Evolutionary conservation across 2,888 invertebrate species (phyloP).

Genomic region (Acrobasis suavella): DNA sequence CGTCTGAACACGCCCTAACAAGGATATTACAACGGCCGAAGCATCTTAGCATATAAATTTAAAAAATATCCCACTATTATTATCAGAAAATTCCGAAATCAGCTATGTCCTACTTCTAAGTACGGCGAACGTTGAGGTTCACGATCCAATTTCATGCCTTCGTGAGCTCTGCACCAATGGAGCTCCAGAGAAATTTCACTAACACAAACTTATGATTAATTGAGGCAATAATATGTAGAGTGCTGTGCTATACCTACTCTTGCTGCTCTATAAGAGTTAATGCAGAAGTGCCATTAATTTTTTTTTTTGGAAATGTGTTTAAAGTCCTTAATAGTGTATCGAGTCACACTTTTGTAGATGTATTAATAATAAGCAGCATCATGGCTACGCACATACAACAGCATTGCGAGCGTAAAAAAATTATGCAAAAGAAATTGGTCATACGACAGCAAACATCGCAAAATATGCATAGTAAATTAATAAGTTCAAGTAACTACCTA

Average conservation of each 20-base stretch:
- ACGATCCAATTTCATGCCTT: constrained; percentile 79
- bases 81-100: constrained; percentile 52
- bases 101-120: constrained; percentile 63
- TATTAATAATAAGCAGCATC: too few relatives aligned
- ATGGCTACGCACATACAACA: too few relatives aligned
- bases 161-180: constrained; percentile 76
- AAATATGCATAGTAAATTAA: too few relatives aligned
- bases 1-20: neutral
- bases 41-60: constrained; percentile 12
- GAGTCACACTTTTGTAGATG: too few relatives aligned
- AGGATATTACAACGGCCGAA: neutral
- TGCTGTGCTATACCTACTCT: constrained; percentile 47
- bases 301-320: neutral
- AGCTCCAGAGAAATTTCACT: constrained; percentile 76
- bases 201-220: constrained; percentile 81
- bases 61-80: constrained; percentile 26
- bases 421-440: too few relatives aligned
- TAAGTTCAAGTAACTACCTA: too few relatives aligned
- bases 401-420: too few relatives aligned
- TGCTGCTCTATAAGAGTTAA: neutral
- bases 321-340: neutral
- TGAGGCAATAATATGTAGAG: constrained; percentile 74
- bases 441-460: too few relatives aligned
- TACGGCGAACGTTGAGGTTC: constrained; percentile 62
- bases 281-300: neutral